A percentile compares a stretch with the other conserved stretches of the same genome.
phyloP scores from a whole-genome alignment of 2,113 vertebrate genomes.

The Rhynchomys soricoides region DNA sequence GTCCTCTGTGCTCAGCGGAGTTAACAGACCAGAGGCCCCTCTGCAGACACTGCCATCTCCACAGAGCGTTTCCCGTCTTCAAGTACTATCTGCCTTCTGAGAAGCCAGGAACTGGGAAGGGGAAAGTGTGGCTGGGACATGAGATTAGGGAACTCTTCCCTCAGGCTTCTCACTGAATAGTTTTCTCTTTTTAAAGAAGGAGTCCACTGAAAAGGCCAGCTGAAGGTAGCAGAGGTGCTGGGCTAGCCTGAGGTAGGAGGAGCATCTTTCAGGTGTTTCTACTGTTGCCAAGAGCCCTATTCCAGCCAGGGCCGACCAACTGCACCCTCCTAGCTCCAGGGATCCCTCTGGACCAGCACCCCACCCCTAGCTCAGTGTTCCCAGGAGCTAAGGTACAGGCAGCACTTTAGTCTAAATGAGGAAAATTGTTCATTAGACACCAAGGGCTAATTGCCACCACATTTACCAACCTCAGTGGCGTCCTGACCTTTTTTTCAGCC shows the following conservation, averaged over 20 bases:
- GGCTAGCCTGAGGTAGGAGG: background rate
- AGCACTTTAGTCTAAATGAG: background rate
- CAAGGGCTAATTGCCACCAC: background rate
- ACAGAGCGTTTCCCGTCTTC: background rate
- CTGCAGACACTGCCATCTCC: background rate
- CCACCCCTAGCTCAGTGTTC: background rate
- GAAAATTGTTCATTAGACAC: conserved; percentile 25
- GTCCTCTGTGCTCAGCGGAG: conserved; percentile 1
- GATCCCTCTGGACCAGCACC: background rate
- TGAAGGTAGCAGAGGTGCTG: background rate
- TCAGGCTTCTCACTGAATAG: background rate
- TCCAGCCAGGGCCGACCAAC: background rate
- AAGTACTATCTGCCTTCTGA: background rate
- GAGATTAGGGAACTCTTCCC: background rate
- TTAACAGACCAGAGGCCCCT: background rate
- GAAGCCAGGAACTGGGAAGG: background rate
- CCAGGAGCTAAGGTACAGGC: background rate
- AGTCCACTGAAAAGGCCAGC: background rate
- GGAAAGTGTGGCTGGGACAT: background rate
- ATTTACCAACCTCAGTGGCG: background rate
- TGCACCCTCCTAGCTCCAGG: background rate
- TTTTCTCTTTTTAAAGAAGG: conserved; percentile 9
- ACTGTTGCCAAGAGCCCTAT: background rate
- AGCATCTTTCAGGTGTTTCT: background rate
- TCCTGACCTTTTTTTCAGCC: background rate